phyloP scores from a whole-genome alignment of 2,113 vertebrate genomes.

The Sclerurus mexicanus region DNA sequence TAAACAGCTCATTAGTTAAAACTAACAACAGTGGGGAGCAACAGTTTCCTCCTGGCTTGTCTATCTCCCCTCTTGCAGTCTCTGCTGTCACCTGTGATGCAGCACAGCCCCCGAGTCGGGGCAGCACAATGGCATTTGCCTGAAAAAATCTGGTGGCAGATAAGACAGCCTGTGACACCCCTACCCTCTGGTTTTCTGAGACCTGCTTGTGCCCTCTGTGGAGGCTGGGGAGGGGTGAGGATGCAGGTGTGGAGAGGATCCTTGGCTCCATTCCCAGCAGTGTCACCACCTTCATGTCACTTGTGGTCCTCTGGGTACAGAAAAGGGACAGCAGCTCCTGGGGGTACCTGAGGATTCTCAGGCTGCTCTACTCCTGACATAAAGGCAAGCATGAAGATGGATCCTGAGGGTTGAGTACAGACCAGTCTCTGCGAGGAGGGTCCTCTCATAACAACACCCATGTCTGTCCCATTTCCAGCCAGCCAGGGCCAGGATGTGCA shows the following conservation, averaged over 20 bases:
- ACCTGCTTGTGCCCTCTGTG: neutral
- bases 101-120: neutral
- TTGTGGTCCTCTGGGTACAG: neutral
- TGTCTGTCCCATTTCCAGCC: neutral
- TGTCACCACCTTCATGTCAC: neutral
- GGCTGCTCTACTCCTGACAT: neutral
- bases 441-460: neutral
- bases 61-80: neutral
- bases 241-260: neutral
- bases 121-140: neutral
- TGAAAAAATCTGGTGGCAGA: neutral
- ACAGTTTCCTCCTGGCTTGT: neutral
- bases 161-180: neutral
- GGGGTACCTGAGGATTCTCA: neutral
- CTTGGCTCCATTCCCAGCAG: neutral
- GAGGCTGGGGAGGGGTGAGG: neutral
- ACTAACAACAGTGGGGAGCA: conserved; percentile 51
- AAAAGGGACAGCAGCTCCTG: neutral
- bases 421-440: neutral
- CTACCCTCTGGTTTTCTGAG: neutral
- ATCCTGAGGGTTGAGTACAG: neutral
- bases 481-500: neutral
- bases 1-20: conserved; percentile 73
- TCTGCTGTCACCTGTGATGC: neutral
- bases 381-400: neutral